Conservation (phyloP, 92 coral and sea anemone species). For the Scolanthus callimorphus region DNA sequence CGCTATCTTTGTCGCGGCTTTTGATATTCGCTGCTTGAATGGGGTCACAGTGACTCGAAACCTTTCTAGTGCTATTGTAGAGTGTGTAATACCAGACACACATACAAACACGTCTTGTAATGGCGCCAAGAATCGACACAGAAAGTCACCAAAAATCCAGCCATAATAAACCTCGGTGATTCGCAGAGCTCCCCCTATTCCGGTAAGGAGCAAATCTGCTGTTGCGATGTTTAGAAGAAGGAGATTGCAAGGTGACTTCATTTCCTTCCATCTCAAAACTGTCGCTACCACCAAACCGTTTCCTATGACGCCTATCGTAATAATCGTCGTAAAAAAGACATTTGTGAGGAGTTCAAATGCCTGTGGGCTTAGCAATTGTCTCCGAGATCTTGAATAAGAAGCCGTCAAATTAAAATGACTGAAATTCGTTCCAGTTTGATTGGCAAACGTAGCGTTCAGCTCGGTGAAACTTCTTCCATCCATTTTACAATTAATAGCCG, state of each 20-base stretch:
- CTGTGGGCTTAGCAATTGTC: too few species aligned
- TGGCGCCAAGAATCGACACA: conserved; percentile 52
- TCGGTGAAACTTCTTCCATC: too few species aligned
- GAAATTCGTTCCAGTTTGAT: too few species aligned
- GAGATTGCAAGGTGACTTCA: conserved; percentile 60
- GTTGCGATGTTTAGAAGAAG: conserved; percentile 58
- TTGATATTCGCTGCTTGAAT: conserved; percentile 50
- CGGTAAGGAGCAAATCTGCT: conserved; percentile 65
- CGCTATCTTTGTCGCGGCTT: conserved; percentile 47
- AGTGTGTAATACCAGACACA: conserved; percentile 68
- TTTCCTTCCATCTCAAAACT: conserved; percentile 41
- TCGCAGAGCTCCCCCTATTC: conserved; percentile 55
- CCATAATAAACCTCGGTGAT: conserved; percentile 56
- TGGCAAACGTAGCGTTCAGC: too few species aligned
- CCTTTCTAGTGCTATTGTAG: conserved; percentile 67
- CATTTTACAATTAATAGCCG: too few species aligned
- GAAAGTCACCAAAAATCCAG: conserved; percentile 63
- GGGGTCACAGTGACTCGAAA: conserved; percentile 69
- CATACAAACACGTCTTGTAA: conserved; percentile 71
- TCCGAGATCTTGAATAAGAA: too few species aligned
- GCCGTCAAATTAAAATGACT: too few species aligned
- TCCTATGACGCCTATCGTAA: conserved; percentile 57
- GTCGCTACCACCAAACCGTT: conserved; percentile 53
- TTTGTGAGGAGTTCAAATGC: too few species aligned
- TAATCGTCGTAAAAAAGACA: too few species aligned